Conservation (phyloP, 2,888 invertebrate species). For the Tuta absoluta region DNA sequence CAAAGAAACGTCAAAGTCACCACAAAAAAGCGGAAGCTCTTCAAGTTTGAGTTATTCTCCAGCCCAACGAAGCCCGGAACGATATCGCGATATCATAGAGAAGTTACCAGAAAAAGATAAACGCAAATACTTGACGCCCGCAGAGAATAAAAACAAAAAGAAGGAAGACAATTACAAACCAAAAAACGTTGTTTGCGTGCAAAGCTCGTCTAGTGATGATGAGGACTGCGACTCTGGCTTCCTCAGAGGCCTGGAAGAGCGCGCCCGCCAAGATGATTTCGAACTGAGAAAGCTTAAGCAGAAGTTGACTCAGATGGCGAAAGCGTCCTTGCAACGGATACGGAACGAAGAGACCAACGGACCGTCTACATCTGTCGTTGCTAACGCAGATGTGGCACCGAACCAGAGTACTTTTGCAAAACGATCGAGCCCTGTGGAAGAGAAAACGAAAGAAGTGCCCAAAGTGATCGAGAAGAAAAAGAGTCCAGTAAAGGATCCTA, state of each 20-base stretch:
- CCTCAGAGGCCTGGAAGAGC: conserved; percentile 69
- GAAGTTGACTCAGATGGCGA: conserved; percentile 86
- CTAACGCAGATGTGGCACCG: conserved; percentile 32
- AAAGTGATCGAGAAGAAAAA: conserved; percentile 33
- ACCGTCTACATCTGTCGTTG: conserved; percentile 53
- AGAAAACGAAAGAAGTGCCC: neutral
- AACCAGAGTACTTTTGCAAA: conserved; percentile 33
- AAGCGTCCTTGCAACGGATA: conserved; percentile 74
- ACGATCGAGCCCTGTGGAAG: conserved; percentile 35
- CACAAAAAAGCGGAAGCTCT: conserved; percentile 72
- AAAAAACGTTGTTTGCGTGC: conserved; percentile 74
- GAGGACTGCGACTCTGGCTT: conserved; percentile 81
- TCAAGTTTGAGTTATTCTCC: conserved; percentile 86
- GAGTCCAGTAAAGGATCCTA: conserved; percentile 35
- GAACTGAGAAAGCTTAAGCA: conserved; percentile 85
- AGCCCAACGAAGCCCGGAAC: conserved; percentile 84
- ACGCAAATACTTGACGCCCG: conserved; percentile 73
- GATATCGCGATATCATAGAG: conserved; percentile 84
- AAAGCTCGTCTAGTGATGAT: conserved; percentile 82
- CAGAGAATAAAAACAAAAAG: conserved; percentile 61
- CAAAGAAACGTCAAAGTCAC: conserved; percentile 49
- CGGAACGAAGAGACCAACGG: conserved; percentile 50
- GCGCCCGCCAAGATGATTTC: conserved; percentile 78
- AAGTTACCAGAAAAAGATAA: conserved; percentile 79
- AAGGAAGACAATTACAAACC: conserved; percentile 56